Base-by-base conservation (phyloP, 2,113 vertebrate species). In the Pedetes capensis region DNA sequence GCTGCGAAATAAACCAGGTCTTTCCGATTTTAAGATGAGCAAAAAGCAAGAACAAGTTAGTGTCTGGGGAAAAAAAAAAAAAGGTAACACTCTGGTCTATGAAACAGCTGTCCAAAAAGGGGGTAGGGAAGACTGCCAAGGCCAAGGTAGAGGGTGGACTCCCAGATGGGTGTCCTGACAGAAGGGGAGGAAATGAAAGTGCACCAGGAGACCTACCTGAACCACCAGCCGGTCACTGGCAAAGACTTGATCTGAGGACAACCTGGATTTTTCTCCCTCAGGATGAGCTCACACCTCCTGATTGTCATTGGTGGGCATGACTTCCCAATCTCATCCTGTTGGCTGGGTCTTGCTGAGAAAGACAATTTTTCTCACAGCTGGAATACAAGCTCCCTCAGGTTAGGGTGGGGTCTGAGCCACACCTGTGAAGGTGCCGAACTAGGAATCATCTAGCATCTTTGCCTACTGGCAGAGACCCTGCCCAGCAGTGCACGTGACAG, bases 401-500 rank as follows among this genome's bases (percentile, higher is more conserved):
- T n/a, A 63, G 51, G 16, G 47, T 11, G 3, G 29, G 23, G 27
- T 76, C 42, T 74, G 44, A 49, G 23, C 42, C 34, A 14, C 2
- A 0, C 16, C 25, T 25, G 17, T 29, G 32, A 23, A 37, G 18
- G 13, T 44, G 18, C 69, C 34, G 23, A 49, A 61, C 87, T 32
- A 44, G 87, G 84, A 39, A 39, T n/a, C 69, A 87, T 87, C 87
- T 80, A 20, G 75, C 34, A 87, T 17, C 64, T 83, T 39, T 44
- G n/a, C 57, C 55, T 47, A 5, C 13, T 0, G 69, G 47, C 72
- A 16, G 72, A 91, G 61, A 42, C 0, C 17, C 76, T 18, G 79
- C 37, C 39, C 47, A 42, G 20, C 25, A n/a, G n/a, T 12, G 16
- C n/a, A 64, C 1, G 1, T 4, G 10, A 3, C 2, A 0, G 25